Evolutionary conservation across 1,140 invertebrate genomes (phyloP).

Genomic region (Eumeta japonica): DNA sequence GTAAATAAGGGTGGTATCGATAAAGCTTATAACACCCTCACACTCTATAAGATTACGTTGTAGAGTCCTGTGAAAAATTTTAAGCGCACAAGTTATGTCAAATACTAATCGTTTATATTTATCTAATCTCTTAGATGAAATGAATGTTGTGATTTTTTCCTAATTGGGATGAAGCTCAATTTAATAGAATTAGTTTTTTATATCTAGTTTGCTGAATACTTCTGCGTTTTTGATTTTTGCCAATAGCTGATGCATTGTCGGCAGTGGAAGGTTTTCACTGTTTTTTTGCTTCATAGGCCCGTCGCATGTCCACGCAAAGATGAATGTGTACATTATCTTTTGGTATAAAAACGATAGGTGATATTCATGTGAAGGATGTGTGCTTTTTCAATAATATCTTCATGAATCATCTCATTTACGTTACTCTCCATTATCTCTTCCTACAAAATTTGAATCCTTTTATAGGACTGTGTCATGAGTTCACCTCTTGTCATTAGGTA

Average conservation of each 20-base stretch:
- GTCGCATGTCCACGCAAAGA: conserved; percentile 21
- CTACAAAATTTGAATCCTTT: conserved; percentile 3
- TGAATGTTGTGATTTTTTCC: conserved; percentile 26
- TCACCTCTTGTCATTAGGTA: conserved; percentile 2
- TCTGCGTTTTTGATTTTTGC: conserved; percentile 13
- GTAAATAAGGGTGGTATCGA: background rate
- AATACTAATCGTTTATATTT: conserved; percentile 3
- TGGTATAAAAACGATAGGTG: conserved; percentile 17
- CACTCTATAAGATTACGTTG: background rate
- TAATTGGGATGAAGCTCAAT: conserved; percentile 12
- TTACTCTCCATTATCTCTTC: conserved; percentile 4
- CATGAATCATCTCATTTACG: conserved; percentile 1
- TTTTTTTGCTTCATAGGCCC: conserved; percentile 15
- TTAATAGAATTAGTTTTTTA: conserved; percentile 15
- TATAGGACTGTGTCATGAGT: conserved; percentile 3
- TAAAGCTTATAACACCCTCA: conserved; percentile 1
- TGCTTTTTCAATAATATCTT: conserved; percentile 19
- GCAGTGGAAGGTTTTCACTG: conserved; percentile 18
- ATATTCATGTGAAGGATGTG: conserved; percentile 19
- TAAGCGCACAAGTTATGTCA: background rate
- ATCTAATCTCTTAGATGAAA: conserved; percentile 21
- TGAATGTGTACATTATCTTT: conserved; percentile 15
- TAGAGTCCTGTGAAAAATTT: conserved; percentile 1
- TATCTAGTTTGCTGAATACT: conserved; percentile 13
- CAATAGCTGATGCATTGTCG: conserved; percentile 19